Evolutionary conservation across 2,113 vertebrate genomes (phyloP).

Genomic region (Datnioides undecimradiatus): DNA sequence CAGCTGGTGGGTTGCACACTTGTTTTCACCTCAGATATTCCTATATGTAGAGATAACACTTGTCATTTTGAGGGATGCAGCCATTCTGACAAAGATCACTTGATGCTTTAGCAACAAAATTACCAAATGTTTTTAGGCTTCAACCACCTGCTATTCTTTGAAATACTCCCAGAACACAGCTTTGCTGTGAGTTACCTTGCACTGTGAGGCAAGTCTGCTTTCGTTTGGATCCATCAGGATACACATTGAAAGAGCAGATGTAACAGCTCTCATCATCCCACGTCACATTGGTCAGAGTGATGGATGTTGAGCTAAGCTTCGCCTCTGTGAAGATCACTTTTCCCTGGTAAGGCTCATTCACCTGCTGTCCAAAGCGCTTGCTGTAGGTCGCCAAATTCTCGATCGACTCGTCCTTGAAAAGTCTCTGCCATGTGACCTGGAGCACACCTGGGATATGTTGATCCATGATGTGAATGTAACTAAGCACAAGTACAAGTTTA

Average conservation of each 20-base stretch:
- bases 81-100: neutral
- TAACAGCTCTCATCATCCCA: slow-evolving; percentile 81
- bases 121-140: neutral
- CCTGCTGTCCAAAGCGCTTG: slow-evolving; percentile 47
- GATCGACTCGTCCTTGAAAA: neutral
- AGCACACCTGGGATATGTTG: slow-evolving; percentile 76
- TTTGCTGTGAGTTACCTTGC: slow-evolving; percentile 66
- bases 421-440: slow-evolving; percentile 78
- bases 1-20: neutral
- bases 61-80: neutral
- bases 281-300: slow-evolving; percentile 62
- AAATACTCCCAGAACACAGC: no score
- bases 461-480: no score
- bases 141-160: neutral
- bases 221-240: slow-evolving; percentile 73
- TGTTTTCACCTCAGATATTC: slow-evolving; percentile 65
- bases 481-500: no score
- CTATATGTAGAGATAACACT: slow-evolving; percentile 47
- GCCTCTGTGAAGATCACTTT: slow-evolving; percentile 62
- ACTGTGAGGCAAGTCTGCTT: slow-evolving; percentile 75
- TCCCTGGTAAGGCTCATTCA: slow-evolving; percentile 40
- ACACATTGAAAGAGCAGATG: slow-evolving; percentile 78
- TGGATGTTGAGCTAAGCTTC: slow-evolving; percentile 62
- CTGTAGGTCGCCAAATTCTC: slow-evolving; percentile 76
- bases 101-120: neutral